A percentile compares a stretch with the other conserved stretches of the same genome.
phyloP scores from a whole-genome alignment of 2,797 vertebrate genomes.

The Sarcophilus harrisii region DNA sequence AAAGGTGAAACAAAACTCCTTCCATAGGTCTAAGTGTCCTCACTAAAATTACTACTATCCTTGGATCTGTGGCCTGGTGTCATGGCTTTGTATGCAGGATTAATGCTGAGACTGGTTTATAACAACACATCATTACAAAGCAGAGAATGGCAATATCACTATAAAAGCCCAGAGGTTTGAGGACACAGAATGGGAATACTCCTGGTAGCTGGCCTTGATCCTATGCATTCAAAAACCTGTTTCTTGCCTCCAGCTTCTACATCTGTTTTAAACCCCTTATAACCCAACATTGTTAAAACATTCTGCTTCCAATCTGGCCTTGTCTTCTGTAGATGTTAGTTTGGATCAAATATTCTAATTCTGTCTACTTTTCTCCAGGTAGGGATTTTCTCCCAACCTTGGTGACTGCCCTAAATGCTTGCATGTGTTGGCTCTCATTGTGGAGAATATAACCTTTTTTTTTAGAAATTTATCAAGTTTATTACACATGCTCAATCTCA shows the following conservation, averaged over 20 bases:
- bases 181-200: background rate
- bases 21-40: background rate
- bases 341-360: background rate
- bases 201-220: background rate
- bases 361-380: background rate
- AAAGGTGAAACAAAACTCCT: background rate
- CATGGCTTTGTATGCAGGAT: background rate
- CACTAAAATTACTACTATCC: background rate
- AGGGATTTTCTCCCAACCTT: background rate
- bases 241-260: background rate
- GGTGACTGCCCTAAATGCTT: background rate
- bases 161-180: background rate
- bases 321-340: background rate
- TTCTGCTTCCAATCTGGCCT: background rate
- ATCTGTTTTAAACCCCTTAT: background rate
- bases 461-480: background rate
- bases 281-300: background rate
- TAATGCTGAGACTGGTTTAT: background rate
- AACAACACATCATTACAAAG: background rate
- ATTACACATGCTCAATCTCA: background rate
- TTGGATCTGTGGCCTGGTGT: background rate
- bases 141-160: background rate
- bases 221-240: background rate
- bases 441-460: background rate
- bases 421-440: background rate